Conservation (phyloP, 2,113 vertebrate genomes). For the Chaenogobius annularis region DNA sequence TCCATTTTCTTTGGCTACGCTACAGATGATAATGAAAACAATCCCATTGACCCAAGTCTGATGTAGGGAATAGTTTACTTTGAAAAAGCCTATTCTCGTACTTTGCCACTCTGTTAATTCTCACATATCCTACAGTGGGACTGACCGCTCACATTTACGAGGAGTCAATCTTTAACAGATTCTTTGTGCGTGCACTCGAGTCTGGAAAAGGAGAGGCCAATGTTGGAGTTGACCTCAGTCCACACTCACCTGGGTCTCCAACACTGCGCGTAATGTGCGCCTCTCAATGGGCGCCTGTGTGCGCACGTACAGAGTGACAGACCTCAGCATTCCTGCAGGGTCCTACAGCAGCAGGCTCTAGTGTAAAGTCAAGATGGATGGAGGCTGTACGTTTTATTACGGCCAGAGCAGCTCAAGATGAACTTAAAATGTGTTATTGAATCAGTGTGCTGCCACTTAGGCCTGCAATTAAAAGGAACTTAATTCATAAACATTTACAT, state of each 20-base stretch:
- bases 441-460: background rate
- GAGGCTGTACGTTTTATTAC: background rate
- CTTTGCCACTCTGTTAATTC: background rate
- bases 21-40: background rate
- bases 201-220: constrained; percentile 7
- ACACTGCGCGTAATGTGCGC: constrained; percentile 64
- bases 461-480: too few relatives aligned
- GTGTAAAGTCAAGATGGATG: background rate
- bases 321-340: constrained; percentile 26
- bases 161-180: constrained; percentile 35
- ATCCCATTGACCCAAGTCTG: background rate
- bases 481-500: too few relatives aligned
- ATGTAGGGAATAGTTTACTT: background rate
- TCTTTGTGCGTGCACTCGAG: background rate
- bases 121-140: background rate
- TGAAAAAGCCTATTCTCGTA: background rate
- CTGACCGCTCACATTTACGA: constrained; percentile 5
- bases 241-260: constrained; percentile 41
- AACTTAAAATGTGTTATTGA: background rate
- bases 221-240: background rate
- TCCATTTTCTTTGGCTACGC: constrained; percentile 36
- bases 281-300: constrained; percentile 70
- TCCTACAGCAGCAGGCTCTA: background rate
- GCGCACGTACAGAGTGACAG: constrained; percentile 38
- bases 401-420: background rate